Evolutionary conservation across 2,888 invertebrate species (phyloP), one percentile per base, ranked within the genome.

Genomic region (Acheta domesticus): DNA sequence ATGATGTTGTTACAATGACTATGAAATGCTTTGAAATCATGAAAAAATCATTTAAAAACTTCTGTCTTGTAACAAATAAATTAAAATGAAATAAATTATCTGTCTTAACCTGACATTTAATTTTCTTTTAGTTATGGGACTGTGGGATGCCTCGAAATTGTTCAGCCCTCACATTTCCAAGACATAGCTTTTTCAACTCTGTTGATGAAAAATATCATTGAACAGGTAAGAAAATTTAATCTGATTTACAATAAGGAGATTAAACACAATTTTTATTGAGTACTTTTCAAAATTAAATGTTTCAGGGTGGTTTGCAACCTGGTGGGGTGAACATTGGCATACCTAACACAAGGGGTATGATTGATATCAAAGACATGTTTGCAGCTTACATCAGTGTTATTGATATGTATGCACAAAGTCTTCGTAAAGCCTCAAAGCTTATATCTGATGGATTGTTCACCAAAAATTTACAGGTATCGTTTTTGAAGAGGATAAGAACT

Each of bases 271-370:
- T 49, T 14, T 50, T 77, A 23, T 75, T 49, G 11, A 16, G 50
- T 78, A 8, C 49, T 14, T 16, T 78, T n/a, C 19, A 62, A 23
- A 48, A 14, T 78, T 78, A 16, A 50, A 19, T 50, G 49, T 78
- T 79, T 77, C 83, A 91, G 88, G 90, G 90, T 14, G 87, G 91
- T 0, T 82, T 90, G 23, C 88, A 89, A 1, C 88, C 90, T 2
- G 92, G 91, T 62, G 92, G 92, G 1, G 86, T 92, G 11, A 89
- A 89, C 84, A 86, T 92, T 83, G 88, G 88, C 82, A 87, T 91
- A 62, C 85, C 86, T n/a, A 86, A 89, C 1, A 87, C 89, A 0
- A 86, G 90, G 0, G 89, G 89, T 83, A 87, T 89, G 12, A 86
- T 86, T 1, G 90, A 90, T 80, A 83, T 88, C 1, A 87, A 88